Base-by-base conservation (phyloP, 2,113 vertebrate genomes). In the Xiphias gladius region DNA sequence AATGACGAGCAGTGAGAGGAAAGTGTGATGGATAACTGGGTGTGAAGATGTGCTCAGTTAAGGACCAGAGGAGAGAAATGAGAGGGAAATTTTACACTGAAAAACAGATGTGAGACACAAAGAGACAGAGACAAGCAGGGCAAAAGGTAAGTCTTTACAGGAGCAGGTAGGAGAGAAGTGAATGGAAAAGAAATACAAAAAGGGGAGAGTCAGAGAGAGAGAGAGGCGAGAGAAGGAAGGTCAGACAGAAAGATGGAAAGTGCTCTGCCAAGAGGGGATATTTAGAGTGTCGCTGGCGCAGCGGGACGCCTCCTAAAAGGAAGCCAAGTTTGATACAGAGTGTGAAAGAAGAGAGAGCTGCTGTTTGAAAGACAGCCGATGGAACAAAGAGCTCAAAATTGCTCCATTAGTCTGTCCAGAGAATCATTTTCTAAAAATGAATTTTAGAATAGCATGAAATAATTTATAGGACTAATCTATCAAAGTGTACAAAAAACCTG, bases 391-490 rank as follows among this genome's bases (percentile, higher is more conserved):
- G 82, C 68, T 57, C 48, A 30, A 89, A 91, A 91, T 87, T 88
- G 88, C 87, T 85, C 86, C 85, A 89, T 93, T 92, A 94, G 85
- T 84, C 69, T 84, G 85, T 89, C 86, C 84, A 79, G 77, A 74
- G 80, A 87, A 82, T 84, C 69, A 50, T 32, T 37, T 46, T 70
- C 84, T 75, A 84, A 88, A 91, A 90, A 87, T 80, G 76, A 79
- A 84, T 85, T 89, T 89, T 64, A 73, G 39, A 89, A 17, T 63
- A 82, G 65, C 73, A 61, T 52, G 16, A 86, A 92, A 93, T 92
- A 83, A 94, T 93, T 91, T 22, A 93, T 90, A 73, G 73, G 54
- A 81, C 79, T 88, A 90, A 93, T 92, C 82, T 89, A 73, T 93
- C 87, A 91, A 81, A 92, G 90, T 81, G 91, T 88, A 93, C 86